Base-by-base conservation (phyloP, 2,113 vertebrate genomes). In the Neotragus pygmaeus region DNA sequence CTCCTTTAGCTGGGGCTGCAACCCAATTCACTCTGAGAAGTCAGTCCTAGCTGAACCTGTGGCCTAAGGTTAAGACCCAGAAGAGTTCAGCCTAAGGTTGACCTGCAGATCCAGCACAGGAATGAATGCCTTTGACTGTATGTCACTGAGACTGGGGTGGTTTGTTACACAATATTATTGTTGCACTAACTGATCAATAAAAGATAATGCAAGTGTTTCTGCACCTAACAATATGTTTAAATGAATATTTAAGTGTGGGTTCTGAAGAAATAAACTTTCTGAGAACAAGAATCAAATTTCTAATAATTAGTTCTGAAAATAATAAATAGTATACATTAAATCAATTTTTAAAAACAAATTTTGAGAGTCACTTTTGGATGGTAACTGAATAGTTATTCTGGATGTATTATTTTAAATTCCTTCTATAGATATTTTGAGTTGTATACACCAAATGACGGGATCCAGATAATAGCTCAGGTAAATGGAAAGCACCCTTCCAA, bases 261-360 rank as follows among this genome's bases (percentile, higher is more conserved):
- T 88, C 36, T 91, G 33, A 91, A 96, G 66, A 86, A 75, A 70
- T 66, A 58, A 70, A 78, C 36, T 78, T 96, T 97, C 82, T 78
- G 28, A 58, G 39, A 58, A 5, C 1, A 90, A 92, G 28, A 93
- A 60, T 91, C 30, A 94, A 84, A 90, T 81, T 90, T 78, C 75
- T 27, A 97, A 58, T 86, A 97, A 73, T 75, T 51, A 83, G 25
- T 90, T 84, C 84, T 96, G 39, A 92, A 96, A 94, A 62, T 70
- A 95, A 94, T n/a, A n/a, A n/a, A n/a, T 17, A 70, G 25, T 53
- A 82, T 87, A 78, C 9, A 82, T 86, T 30, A 62, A 19, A 12
- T 47, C 51, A 95, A 53, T 81, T 81, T 95, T 89, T 66, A 64
- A 96, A 95, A 90, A 58, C 45, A 95, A 89, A 55, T 39, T 60